phyloP scores from a whole-genome alignment of 2,888 invertebrate genomes.

The Macaria liturata region DNA sequence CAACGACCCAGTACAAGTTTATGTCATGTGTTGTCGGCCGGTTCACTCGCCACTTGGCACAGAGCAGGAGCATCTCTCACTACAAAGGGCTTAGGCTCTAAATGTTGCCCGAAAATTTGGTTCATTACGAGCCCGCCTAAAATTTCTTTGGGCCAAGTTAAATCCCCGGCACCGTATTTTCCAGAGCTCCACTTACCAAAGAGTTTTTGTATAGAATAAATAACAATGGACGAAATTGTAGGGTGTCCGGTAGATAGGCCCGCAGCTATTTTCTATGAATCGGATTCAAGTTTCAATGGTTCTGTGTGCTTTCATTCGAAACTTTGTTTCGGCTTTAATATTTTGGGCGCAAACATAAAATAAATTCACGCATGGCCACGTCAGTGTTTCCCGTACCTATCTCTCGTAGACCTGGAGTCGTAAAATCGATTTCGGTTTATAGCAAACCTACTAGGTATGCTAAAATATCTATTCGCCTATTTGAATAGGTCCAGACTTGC shows the following conservation, averaged over 20 bases:
- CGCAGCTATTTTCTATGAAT: conserved; percentile 46
- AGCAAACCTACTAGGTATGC: neutral
- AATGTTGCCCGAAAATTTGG: conserved; percentile 79
- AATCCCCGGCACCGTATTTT: conserved; percentile 55
- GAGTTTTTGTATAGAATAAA: conserved; percentile 52
- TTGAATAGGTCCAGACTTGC: too few relatives aligned
- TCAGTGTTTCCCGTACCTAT: conserved; percentile 15
- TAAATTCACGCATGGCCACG: conserved; percentile 18
- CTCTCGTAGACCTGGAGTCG: conserved; percentile 6
- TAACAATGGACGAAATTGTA: conserved; percentile 56
- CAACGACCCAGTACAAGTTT: too few relatives aligned
- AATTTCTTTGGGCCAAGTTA: conserved; percentile 66
- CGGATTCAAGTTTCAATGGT: conserved; percentile 36
- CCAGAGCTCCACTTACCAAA: conserved; percentile 61
- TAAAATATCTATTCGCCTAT: too few relatives aligned
- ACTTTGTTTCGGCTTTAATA: conserved; percentile 23
- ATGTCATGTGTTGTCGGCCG: too few relatives aligned
- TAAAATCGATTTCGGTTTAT: conserved; percentile 13
- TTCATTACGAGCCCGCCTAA: conserved; percentile 72
- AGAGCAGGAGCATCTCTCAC: conserved; percentile 62
- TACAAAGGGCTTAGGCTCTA: conserved; percentile 79
- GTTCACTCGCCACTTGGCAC: conserved; percentile 46
- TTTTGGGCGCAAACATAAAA: conserved; percentile 18
- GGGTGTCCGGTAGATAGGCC: conserved; percentile 53
- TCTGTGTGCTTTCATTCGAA: conserved; percentile 30